These are phyloP conservation scores for Clarias batrachus DNA, from an alignment of 2,113 vertebrate genomes.

Conservation along the genomic window DNA sequence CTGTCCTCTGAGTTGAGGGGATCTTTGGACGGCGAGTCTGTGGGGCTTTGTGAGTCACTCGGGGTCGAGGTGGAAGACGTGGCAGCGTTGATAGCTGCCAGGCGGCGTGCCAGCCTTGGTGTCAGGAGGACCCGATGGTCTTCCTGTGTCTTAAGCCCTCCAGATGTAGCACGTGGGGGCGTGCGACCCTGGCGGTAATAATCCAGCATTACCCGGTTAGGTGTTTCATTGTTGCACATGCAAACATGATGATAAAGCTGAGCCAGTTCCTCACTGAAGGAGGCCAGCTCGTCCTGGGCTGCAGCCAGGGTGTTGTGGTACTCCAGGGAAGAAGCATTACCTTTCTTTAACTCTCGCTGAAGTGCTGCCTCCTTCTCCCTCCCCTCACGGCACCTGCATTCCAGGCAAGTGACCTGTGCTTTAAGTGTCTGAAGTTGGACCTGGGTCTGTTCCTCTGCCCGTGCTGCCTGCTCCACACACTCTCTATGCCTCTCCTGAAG, in stretches of 20 bases:
- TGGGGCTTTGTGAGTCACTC: slow-evolving; percentile 74
- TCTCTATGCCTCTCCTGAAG: slow-evolving; percentile 87
- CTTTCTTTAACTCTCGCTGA: slow-evolving; percentile 82
- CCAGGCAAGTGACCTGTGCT: slow-evolving; percentile 78
- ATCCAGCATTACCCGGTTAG: slow-evolving; percentile 95
- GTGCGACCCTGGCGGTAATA: slow-evolving; percentile 92
- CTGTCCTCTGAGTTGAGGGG: slow-evolving; percentile 69
- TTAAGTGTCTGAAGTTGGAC: slow-evolving; percentile 79
- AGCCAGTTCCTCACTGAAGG: slow-evolving; percentile 92
- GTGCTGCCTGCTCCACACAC: slow-evolving; percentile 73
- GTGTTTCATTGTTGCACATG: slow-evolving; percentile 96
- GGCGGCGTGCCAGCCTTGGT: slow-evolving; percentile 82
- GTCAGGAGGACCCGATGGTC: slow-evolving; percentile 90
- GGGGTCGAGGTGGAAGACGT: slow-evolving; percentile 70
- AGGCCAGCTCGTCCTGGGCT: slow-evolving; percentile 92
- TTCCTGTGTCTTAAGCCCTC: slow-evolving; percentile 78
- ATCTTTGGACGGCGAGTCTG: slow-evolving; percentile 76
- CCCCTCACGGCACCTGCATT: slow-evolving; percentile 80
- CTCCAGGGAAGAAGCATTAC: slow-evolving; percentile 77
- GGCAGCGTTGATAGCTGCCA: slow-evolving; percentile 67
- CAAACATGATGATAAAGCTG: slow-evolving; percentile 98
- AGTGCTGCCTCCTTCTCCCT: slow-evolving; percentile 80
- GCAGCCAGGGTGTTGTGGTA: slow-evolving; percentile 84
- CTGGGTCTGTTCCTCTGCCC: slow-evolving; percentile 77
- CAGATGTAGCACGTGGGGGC: slow-evolving; percentile 80